phyloP scores from a whole-genome alignment of 1,140 invertebrate species.

The Eufriesea mexicana region DNA sequence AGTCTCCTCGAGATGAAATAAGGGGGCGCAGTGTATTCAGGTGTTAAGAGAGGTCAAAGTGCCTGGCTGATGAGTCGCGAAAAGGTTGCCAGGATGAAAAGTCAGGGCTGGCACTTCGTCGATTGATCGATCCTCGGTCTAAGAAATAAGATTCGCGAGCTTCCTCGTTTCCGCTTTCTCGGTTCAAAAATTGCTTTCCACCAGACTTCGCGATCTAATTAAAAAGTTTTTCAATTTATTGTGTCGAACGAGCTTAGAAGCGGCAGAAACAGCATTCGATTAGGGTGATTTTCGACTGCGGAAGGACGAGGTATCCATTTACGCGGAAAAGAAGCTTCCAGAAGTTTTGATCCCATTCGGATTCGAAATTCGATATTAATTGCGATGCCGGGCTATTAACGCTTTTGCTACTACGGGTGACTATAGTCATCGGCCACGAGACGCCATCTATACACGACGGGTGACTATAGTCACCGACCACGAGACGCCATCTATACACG shows the following conservation, averaged over 20 bases:
- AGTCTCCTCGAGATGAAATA: constrained; percentile 47
- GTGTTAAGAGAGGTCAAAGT: constrained; percentile 51
- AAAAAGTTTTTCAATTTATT: constrained; percentile 1
- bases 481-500: no score
- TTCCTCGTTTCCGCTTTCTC: background rate
- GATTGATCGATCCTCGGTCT: constrained; percentile 16
- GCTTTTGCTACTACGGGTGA: no score
- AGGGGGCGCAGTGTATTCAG: constrained; percentile 30
- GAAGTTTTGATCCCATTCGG: no score
- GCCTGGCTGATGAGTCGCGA: constrained; percentile 38
- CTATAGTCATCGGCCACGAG: no score
- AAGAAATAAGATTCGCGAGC: constrained; percentile 8
- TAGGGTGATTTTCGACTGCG: no score
- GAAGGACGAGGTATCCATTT: background rate
- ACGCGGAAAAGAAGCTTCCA: no score
- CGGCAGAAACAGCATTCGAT: no score
- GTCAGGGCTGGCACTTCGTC: constrained; percentile 37
- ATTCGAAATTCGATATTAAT: no score
- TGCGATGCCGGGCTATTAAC: no score
- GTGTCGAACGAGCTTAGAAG: background rate
- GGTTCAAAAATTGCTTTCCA: background rate
- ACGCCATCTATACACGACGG: no score
- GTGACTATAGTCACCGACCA: no score
- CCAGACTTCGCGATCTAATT: background rate
- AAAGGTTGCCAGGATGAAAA: constrained; percentile 44